Base-by-base conservation (phyloP, 2,888 invertebrate genomes). In the Gymnosoma rotundatum region DNA sequence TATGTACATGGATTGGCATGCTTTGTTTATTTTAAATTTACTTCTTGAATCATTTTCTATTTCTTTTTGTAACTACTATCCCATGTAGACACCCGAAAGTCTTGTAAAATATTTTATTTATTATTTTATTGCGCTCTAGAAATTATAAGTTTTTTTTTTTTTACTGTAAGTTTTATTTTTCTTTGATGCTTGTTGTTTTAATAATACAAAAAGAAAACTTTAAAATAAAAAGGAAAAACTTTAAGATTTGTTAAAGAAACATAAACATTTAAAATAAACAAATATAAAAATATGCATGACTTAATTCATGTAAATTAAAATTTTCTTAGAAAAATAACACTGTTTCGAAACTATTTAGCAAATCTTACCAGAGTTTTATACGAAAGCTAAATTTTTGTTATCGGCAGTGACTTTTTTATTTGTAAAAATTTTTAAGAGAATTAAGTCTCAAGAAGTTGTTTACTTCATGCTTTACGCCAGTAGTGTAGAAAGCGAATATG, bases 11-110 rank as follows among this genome's bases (percentile, higher is more conserved):
- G 48, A 69, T 18, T 32, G 42, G 6, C 12, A 48, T 48, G 7
- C 16, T 78, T 69, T 64, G 45, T 64, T 83, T 83, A 70, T 25
- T 58, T 69, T 56, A 21, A n/a, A 63, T 25, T 45, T 67, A 69
- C 12, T 25, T 36, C 50, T 67, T 14, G 7, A 58, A 58, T 0
- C 6, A 18, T 66, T 21, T 42, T 18, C 18, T 6, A 32, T 38
- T 20, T 25, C 42, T 18, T 18, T 7, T 1, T n/a, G n/a, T 48
- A 16, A n/a, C 45, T 48, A 48, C 16, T 48, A 25, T 25, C 9
- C 42, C 21, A 32, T n/a, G 12, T 14, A 9, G 54, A 20, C 16
- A 7, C 42, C 9, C 48, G 36, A 58, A 50, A 60, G 72, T 45
- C n/a, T 50, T 36, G 6, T 67, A n/a, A 14, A 52, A 50, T 50